Evolutionary conservation across 2,888 invertebrate genomes (phyloP).

Genomic region (Junonia oenone): DNA sequence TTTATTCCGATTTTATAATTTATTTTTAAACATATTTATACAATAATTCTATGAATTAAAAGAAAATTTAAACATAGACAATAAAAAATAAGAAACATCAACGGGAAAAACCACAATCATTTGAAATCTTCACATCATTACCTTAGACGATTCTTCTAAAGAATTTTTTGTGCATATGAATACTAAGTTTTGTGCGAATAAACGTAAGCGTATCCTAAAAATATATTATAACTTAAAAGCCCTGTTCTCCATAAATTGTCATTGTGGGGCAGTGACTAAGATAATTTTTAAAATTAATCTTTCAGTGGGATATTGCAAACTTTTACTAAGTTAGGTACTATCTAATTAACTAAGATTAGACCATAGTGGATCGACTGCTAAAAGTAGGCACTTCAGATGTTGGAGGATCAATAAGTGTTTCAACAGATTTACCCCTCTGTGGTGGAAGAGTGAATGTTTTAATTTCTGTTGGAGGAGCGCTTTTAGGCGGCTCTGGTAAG

Average conservation of each 20-base stretch:
- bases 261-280: constrained; percentile 25
- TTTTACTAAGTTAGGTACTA: constrained; percentile 2
- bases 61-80: constrained; percentile 26
- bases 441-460: constrained; percentile 68
- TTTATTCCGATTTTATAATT: constrained; percentile 22
- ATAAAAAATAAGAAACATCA: constrained; percentile 43
- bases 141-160: neutral
- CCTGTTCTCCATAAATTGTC: constrained; percentile 29
- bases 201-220: neutral
- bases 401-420: constrained; percentile 69
- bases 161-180: neutral
- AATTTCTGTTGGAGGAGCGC: constrained; percentile 61
- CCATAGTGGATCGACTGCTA: constrained; percentile 72
- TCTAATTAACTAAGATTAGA: too few relatives aligned
- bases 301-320: constrained; percentile 33
- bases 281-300: constrained; percentile 14
- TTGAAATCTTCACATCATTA: neutral
- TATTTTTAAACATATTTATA: constrained; percentile 31
- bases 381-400: constrained; percentile 54
- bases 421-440: constrained; percentile 62
- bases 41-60: constrained; percentile 27
- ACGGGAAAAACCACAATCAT: constrained; percentile 46
- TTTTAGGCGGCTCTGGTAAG: constrained; percentile 61
- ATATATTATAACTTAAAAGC: constrained; percentile 11
- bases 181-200: neutral